Base-by-base conservation (phyloP, 2,888 invertebrate genomes). In the Bombyx huttoni region DNA sequence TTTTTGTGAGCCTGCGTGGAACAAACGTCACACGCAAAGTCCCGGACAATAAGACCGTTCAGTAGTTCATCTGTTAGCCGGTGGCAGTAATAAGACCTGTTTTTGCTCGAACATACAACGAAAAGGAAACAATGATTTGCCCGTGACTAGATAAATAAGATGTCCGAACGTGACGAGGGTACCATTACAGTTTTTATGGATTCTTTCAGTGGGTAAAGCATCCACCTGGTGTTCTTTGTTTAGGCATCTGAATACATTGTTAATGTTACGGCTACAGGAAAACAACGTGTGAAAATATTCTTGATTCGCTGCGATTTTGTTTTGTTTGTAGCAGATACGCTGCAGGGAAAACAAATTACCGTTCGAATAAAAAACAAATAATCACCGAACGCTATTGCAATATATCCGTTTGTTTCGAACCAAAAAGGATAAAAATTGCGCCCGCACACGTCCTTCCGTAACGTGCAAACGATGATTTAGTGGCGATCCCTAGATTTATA, bases 71-170 rank as follows among this genome's bases (percentile, higher is more conserved):
- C 75, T 80, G 77, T 79, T 81, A 78, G 73, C 76, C 70, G 59
- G 64, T 70, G 70, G 73, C 73, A 67, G 78, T 81, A 83, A 81
- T 82, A 86, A 82, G 77, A 75, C 73, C 69, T 74, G 78, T 81
- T 81, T 82, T 82, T 81, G 78, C 72, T 61, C 68, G 61, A 66
- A 73, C 71, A 74, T 61, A 70, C 69, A 77, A 72, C 74, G 73
- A 68, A 75, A 81, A 78, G 78, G 78, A 83, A 82, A 86, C 86
- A 83, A 85, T 84, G 82, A 84, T 81, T 84, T 78, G 76, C 74
- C 74, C 73, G 77, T 80, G 82, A 81, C 82, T 84, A 85, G 83
- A 85, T 84, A 87, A 86, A 85, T 85, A 85, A 84, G 81, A 84
- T 78, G 83, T 82, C 81, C 73, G 73, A 65, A 76, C 78, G 81